Evolutionary conservation across 2,888 invertebrate species (phyloP).

Genomic region (Tricholauxania praeusta): DNA sequence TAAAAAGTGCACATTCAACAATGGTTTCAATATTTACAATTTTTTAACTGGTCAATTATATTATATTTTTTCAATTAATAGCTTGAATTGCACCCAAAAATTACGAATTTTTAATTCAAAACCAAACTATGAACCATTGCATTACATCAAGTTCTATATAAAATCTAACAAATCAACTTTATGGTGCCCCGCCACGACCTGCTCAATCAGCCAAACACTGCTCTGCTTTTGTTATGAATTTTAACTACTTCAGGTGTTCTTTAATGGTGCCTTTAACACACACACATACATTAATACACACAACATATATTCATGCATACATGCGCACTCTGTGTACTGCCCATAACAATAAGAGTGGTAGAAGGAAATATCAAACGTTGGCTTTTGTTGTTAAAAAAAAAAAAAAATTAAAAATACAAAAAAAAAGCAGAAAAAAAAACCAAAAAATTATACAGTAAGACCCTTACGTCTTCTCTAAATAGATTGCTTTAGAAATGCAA

Average conservation of each 20-base stretch:
- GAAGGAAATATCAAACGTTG: background rate
- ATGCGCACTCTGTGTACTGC: too few species aligned
- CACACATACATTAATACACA: background rate
- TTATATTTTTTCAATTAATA: too few species aligned
- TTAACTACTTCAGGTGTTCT: conserved; percentile 35
- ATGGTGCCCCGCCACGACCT: conserved; percentile 21
- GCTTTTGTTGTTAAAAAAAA: too few species aligned
- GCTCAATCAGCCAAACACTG: conserved; percentile 26
- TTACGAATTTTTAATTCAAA: too few species aligned
- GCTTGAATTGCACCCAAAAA: too few species aligned
- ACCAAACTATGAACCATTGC: too few species aligned
- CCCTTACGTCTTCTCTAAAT: background rate
- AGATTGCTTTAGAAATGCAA: background rate
- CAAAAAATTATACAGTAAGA: background rate
- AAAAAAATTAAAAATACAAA: conserved; percentile 6
- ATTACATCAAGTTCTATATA: too few species aligned
- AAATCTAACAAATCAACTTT: too few species aligned
- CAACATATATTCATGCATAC: background rate
- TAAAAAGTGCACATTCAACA: too few species aligned
- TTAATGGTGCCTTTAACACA: conserved; percentile 24
- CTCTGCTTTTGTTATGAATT: conserved; percentile 15
- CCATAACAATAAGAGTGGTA: background rate
- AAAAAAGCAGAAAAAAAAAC: background rate
- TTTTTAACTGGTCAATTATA: too few species aligned
- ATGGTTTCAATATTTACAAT: too few species aligned